Evolutionary conservation across 2,888 invertebrate species (phyloP).

Genomic region (Drosophila gaucha): DNA sequence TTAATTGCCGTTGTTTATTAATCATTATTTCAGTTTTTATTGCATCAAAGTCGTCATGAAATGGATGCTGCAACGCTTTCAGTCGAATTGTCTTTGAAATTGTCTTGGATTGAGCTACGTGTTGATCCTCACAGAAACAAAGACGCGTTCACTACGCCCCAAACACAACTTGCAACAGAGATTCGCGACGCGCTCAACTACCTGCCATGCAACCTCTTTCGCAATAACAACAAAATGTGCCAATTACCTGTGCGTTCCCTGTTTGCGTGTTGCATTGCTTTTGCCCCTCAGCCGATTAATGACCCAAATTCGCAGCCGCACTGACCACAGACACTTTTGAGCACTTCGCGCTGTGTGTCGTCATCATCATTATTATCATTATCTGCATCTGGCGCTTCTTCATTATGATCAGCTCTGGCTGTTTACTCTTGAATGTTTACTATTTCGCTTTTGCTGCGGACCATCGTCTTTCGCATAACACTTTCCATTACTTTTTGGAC

Average conservation of each 20-base stretch:
- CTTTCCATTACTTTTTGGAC: constrained; percentile 68
- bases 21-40: too few relatives aligned
- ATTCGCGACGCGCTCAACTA: constrained; percentile 11
- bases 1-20: constrained; percentile 3
- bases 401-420: constrained; percentile 20
- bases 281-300: constrained; percentile 66
- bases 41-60: too few relatives aligned
- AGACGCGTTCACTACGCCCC: constrained; percentile 32
- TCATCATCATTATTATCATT: constrained; percentile 34
- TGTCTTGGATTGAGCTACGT: background rate
- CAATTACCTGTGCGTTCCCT: constrained; percentile 48
- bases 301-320: constrained; percentile 64
- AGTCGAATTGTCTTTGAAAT: background rate
- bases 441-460: constrained; percentile 9
- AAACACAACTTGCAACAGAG: constrained; percentile 27
- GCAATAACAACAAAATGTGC: constrained; percentile 42
- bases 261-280: constrained; percentile 16
- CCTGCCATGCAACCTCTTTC: constrained; percentile 31
- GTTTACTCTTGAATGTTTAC: constrained; percentile 15
- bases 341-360: constrained; percentile 32
- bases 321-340: constrained; percentile 72
- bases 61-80: constrained; percentile 17
- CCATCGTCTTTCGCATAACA: constrained; percentile 64
- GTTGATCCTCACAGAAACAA: constrained; percentile 12
- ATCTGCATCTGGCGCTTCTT: constrained; percentile 2